These are phyloP conservation scores for Lepidotrigona ventralis DNA, from an alignment of 1,140 invertebrate species.

Conservation along the genomic window DNA sequence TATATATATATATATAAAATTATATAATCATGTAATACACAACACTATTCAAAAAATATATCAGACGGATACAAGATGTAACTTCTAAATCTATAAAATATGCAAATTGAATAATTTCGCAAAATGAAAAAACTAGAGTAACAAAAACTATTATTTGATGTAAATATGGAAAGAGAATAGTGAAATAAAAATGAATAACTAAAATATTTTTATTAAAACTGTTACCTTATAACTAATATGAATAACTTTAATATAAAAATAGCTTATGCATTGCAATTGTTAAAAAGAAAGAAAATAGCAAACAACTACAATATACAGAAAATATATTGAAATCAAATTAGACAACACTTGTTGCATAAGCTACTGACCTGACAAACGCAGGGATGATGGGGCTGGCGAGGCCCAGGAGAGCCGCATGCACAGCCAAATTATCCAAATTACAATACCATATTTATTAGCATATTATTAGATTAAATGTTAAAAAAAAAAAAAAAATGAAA, in stretches of 20 bases:
- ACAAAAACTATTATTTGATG: background rate
- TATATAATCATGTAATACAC: background rate
- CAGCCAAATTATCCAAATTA: slow-evolving; percentile 77
- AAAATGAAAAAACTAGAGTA: background rate
- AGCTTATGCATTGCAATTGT: slow-evolving; percentile 33
- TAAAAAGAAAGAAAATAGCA: slow-evolving; percentile 4
- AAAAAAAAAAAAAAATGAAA: background rate
- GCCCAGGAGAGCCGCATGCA: slow-evolving; percentile 83
- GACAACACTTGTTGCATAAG: slow-evolving; percentile 48
- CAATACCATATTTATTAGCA: slow-evolving; percentile 64
- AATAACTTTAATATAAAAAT: slow-evolving; percentile 14
- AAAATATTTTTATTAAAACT: background rate
- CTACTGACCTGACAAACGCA: slow-evolving; percentile 78
- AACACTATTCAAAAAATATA: background rate
- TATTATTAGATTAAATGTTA: slow-evolving; percentile 59
- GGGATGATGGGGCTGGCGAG: slow-evolving; percentile 78
- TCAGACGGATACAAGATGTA: background rate
- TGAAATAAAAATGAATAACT: background rate
- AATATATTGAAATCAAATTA: slow-evolving; percentile 12
- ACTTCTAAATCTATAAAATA: background rate
- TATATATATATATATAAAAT: too few relatives aligned
- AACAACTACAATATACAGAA: slow-evolving; percentile 12
- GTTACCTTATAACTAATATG: background rate
- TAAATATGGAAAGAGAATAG: background rate
- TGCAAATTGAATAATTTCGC: too few relatives aligned